These are phyloP conservation scores for Centruroides vittatus DNA, from an alignment of 1,140 invertebrate species.

Conservation along the genomic window DNA sequence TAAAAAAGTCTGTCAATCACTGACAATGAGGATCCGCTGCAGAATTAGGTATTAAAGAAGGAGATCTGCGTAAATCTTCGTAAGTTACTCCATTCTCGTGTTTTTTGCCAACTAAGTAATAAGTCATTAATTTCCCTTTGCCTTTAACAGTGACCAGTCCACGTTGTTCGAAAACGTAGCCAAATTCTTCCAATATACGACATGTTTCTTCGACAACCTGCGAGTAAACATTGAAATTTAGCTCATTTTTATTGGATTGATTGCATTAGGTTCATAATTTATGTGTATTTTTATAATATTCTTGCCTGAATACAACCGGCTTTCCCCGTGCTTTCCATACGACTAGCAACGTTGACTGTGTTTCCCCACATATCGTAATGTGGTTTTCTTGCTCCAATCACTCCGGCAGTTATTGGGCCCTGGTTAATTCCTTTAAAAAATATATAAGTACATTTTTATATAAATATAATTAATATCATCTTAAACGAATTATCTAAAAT, in stretches of 20 bases:
- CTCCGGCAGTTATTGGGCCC: slow-evolving; percentile 84
- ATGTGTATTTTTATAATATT: background rate
- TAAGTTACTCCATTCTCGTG: too few relatives aligned
- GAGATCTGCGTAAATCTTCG: background rate
- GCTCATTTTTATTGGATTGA: background rate
- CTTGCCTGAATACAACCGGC: slow-evolving; percentile 80
- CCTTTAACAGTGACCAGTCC: slow-evolving; percentile 86
- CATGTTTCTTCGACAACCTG: slow-evolving; percentile 87
- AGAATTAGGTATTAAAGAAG: background rate
- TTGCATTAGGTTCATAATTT: background rate
- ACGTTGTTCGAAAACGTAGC: slow-evolving; percentile 78
- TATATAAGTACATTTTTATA: slow-evolving; percentile 1
- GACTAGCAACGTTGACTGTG: slow-evolving; percentile 85
- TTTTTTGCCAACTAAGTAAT: slow-evolving; percentile 56
- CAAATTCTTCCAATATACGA: slow-evolving; percentile 67
- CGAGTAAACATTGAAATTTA: background rate
- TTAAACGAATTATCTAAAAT: too few relatives aligned
- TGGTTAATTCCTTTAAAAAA: slow-evolving; percentile 64
- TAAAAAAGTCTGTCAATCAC: too few relatives aligned
- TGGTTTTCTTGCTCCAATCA: slow-evolving; percentile 85
- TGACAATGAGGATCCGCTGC: too few relatives aligned
- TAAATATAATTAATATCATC: too few relatives aligned
- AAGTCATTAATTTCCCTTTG: slow-evolving; percentile 88
- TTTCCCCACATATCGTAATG: slow-evolving; percentile 90
- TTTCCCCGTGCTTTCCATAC: slow-evolving; percentile 94